Evolutionary conservation across 2,888 invertebrate genomes (phyloP).

Genomic region (Melieria omissa): DNA sequence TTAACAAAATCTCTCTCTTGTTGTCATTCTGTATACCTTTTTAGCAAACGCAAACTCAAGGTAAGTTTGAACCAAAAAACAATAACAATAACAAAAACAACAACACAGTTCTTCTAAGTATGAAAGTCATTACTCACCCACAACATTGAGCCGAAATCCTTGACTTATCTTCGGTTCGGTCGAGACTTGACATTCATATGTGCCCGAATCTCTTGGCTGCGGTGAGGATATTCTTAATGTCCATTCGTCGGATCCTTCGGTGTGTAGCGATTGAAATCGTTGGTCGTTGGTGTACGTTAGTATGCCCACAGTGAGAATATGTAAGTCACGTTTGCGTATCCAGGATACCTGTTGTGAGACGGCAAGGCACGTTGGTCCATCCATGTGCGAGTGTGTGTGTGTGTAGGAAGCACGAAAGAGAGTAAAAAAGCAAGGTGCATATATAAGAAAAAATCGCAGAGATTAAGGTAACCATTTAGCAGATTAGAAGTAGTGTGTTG

Average conservation of each 20-base stretch:
- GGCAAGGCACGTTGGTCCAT: not conserved
- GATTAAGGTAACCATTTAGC: too few relatives aligned
- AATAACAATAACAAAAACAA: too few relatives aligned
- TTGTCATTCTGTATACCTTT: too few relatives aligned
- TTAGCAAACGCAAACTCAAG: too few relatives aligned
- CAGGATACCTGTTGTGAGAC: constrained; percentile 76
- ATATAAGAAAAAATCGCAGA: too few relatives aligned
- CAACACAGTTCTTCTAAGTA: not conserved
- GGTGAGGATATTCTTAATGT: constrained; percentile 76
- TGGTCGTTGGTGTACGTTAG: constrained; percentile 79
- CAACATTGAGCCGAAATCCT: constrained; percentile 76
- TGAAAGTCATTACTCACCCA: constrained; percentile 71
- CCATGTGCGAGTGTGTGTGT: not conserved
- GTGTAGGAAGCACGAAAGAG: not conserved
- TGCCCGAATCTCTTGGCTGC: constrained; percentile 75
- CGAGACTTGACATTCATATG: constrained; percentile 81
- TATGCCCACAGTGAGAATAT: constrained; percentile 79
- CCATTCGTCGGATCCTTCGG: constrained; percentile 79
- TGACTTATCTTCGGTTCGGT: constrained; percentile 81
- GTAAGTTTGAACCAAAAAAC: too few relatives aligned
- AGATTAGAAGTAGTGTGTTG: too few relatives aligned
- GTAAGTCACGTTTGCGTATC: constrained; percentile 84
- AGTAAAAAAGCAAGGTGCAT: not conserved
- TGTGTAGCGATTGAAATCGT: constrained; percentile 76
- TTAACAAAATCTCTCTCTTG: too few relatives aligned